Base-by-base conservation (phyloP, 2,888 invertebrate species). In the Orthosia incerta region DNA sequence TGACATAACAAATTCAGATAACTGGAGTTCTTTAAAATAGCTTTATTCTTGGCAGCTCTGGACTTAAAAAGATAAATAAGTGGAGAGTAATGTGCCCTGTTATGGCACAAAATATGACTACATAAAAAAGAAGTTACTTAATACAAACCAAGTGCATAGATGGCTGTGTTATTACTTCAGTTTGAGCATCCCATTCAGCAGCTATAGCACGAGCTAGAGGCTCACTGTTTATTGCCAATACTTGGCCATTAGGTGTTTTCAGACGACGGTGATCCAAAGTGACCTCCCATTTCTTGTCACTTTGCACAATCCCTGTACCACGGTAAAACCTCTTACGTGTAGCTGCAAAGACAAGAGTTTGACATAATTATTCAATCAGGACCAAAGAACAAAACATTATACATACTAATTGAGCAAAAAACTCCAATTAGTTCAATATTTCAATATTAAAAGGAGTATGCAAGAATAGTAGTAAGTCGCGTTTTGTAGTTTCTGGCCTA, bases 121-220 rank as follows among this genome's bases (percentile, higher is more conserved):
- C 9, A 15, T 23, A 16, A 45, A n/a, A 59, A 18, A 15, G 3
- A 18, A 23, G 11, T 26, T 3, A 57, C 20, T 11, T 18, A n/a
- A 63, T 45, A 81, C 87, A 95, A 96, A 98, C 98, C 96, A 99
- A 94, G 94, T 99, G 99, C 99, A 99, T 99, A 55, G 97, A 97
- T 63, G 98, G 97, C 87, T 97, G 97, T 76, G 98, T 94, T 82
- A 99, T 98, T 69, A 96, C 95, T 45, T 98, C 97, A 80, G 97
- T 97, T 92, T 99, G 99, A 11, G 98, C 96, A 87, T 98, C 98
- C 99, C 99, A 99, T 97, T 99, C 99, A 46, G 98, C 97, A 1
- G 99, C 99, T 62, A 99, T 97, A 23, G 99, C 99, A 76, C 99
- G 96, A 2, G 99, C 99, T 66, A 99, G 95, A 0, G 98, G 97